Conservation (phyloP, 2,888 invertebrate species). For the Axea sp. region DNA sequence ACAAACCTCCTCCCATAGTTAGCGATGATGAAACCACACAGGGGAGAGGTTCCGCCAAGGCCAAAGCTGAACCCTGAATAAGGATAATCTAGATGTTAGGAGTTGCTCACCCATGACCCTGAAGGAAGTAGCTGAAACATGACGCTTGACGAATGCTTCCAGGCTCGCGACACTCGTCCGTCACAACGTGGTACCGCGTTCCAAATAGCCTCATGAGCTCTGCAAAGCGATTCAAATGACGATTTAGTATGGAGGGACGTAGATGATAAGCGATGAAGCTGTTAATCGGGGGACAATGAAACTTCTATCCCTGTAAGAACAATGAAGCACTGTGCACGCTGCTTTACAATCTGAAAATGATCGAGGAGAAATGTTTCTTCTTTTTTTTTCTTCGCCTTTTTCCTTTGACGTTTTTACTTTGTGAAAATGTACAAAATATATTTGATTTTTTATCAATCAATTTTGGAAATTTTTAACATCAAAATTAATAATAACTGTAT, state of each 20-base stretch:
- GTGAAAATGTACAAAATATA: neutral
- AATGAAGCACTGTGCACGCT: conserved; percentile 58
- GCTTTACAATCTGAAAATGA: conserved; percentile 61
- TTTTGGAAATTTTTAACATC: too few relatives aligned
- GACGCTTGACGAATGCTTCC: conserved; percentile 71
- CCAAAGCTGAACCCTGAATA: conserved; percentile 86
- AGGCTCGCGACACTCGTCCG: conserved; percentile 56
- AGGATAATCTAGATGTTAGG: conserved; percentile 78
- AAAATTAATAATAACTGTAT: too few relatives aligned
- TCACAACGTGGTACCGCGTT: conserved; percentile 46
- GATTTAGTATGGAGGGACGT: conserved; percentile 74
- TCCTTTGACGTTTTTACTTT: neutral
- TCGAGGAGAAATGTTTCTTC: conserved; percentile 44
- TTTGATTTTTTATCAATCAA: too few relatives aligned
- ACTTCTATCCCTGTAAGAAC: conserved; percentile 75
- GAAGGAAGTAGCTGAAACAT: conserved; percentile 76
- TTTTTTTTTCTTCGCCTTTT: conserved; percentile 5
- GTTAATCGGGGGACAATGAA: conserved; percentile 75
- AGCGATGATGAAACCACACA: conserved; percentile 86
- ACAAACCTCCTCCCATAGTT: conserved; percentile 85
- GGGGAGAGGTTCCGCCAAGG: conserved; percentile 85
- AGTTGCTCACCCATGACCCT: conserved; percentile 76
- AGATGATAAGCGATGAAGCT: conserved; percentile 69
- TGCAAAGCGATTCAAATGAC: conserved; percentile 78
- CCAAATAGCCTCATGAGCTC: conserved; percentile 66